phyloP scores from a whole-genome alignment of 2,113 vertebrate species.

The Probosciger aterrimus region DNA sequence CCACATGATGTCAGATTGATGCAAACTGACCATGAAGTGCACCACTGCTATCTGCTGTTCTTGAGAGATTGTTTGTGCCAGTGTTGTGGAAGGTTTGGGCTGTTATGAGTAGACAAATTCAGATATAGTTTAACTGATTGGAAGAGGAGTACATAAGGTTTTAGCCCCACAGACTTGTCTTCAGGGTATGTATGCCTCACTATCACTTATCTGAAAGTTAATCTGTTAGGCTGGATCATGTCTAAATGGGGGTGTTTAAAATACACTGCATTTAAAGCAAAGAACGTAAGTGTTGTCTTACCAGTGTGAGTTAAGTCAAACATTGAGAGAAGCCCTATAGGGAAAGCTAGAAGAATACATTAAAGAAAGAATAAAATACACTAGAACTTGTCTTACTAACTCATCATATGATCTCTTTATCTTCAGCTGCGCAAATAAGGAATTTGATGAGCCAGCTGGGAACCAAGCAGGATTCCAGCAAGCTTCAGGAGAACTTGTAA shows the following conservation, averaged over 20 bases:
- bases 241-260: not conserved
- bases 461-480: slow-evolving; percentile 90
- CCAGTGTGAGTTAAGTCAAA: not conserved
- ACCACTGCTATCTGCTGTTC: not conserved
- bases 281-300: not conserved
- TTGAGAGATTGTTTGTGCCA: not conserved
- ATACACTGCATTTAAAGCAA: not conserved
- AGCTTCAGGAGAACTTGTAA: slow-evolving; percentile 92
- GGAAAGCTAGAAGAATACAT: not conserved
- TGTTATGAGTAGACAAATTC: not conserved
- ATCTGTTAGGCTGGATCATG: not conserved
- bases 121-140: not conserved
- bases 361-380: not conserved
- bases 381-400: not conserved
- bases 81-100: not conserved
- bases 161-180: not conserved
- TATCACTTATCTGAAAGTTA: not conserved
- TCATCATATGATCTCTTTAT: not conserved
- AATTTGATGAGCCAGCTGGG: slow-evolving; percentile 92
- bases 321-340: not conserved
- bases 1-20: not conserved
- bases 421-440: slow-evolving; percentile 90
- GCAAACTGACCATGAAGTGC: not conserved
- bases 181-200: not conserved
- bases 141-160: not conserved